Evolutionary conservation across 2,888 invertebrate genomes (phyloP).

Genomic region (Octodonta nipae): DNA sequence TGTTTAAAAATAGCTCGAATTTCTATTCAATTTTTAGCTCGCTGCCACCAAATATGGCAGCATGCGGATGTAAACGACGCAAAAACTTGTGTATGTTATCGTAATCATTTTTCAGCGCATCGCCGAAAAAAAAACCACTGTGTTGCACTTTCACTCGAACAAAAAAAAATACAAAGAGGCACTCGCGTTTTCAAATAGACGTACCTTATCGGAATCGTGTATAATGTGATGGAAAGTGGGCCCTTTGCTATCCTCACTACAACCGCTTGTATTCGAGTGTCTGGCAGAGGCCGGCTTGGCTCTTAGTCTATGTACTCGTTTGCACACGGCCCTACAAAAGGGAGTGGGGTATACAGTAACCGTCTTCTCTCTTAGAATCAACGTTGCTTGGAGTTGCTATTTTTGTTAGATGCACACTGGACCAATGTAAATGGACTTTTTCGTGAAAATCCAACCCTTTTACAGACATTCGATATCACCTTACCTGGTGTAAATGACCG

Average conservation of each 20-base stretch:
- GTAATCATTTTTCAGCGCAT: too few relatives aligned
- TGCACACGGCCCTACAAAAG: slow-evolving; percentile 46
- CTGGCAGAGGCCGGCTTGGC: slow-evolving; percentile 35
- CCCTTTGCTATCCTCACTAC: slow-evolving; percentile 40
- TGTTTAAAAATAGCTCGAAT: slow-evolving; percentile 37
- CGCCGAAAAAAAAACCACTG: neutral
- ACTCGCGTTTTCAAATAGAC: slow-evolving; percentile 17
- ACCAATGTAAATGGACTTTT: slow-evolving; percentile 28
- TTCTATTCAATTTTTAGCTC: slow-evolving; percentile 17
- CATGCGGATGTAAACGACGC: slow-evolving; percentile 11
- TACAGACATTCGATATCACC: slow-evolving; percentile 31
- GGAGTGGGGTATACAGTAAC: slow-evolving; percentile 9
- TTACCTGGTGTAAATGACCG: slow-evolving; percentile 10
- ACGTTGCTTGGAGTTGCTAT: slow-evolving; percentile 38
- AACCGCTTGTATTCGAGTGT: slow-evolving; percentile 49
- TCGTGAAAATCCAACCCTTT: slow-evolving; percentile 34
- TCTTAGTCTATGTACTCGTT: slow-evolving; percentile 46
- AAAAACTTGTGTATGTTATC: too few relatives aligned
- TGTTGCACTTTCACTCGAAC: too few relatives aligned
- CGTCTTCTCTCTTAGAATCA: too few relatives aligned
- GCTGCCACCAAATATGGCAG: slow-evolving; percentile 26
- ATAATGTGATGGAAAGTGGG: slow-evolving; percentile 27
- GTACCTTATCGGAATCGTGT: slow-evolving; percentile 37
- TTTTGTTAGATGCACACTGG: slow-evolving; percentile 37
- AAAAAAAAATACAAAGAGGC: slow-evolving; percentile 6